Evolutionary conservation across 2,888 invertebrate species (phyloP).

Genomic region (Candidula unifasciata): DNA sequence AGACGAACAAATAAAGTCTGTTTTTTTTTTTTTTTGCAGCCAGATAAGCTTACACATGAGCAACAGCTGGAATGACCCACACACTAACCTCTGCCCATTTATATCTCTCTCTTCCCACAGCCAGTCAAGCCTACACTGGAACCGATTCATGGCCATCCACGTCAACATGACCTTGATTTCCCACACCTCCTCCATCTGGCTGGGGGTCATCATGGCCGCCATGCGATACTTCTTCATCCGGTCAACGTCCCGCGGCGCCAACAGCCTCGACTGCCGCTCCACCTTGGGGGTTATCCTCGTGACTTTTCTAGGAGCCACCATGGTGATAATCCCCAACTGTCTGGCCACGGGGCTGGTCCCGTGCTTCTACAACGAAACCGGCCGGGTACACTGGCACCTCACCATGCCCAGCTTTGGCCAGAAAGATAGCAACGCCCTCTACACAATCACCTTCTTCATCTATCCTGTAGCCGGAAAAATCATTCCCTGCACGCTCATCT

Average conservation of each 20-base stretch:
- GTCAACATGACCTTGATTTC: slow-evolving; percentile 92
- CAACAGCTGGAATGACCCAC: background rate
- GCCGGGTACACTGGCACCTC: slow-evolving; percentile 56
- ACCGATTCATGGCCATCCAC: slow-evolving; percentile 83
- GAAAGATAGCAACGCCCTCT: slow-evolving; percentile 51
- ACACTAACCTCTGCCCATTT: background rate
- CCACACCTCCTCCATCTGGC: slow-evolving; percentile 94
- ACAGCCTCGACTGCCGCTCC: slow-evolving; percentile 49
- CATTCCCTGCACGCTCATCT: slow-evolving; percentile 91
- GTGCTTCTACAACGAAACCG: slow-evolving; percentile 53
- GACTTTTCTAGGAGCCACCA: slow-evolving; percentile 60
- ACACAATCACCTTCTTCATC: slow-evolving; percentile 83
- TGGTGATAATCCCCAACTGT: slow-evolving; percentile 68
- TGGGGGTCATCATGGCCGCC: slow-evolving; percentile 93
- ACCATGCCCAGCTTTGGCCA: slow-evolving; percentile 52
- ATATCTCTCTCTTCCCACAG: background rate
- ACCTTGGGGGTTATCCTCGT: slow-evolving; percentile 82
- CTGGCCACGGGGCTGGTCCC: slow-evolving; percentile 58
- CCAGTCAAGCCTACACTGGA: slow-evolving; percentile 63
- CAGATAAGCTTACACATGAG: background rate
- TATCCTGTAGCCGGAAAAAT: slow-evolving; percentile 94
- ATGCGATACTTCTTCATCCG: slow-evolving; percentile 85
- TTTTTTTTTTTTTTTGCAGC: background rate
- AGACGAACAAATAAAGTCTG: too few species aligned
- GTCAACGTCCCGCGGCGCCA: slow-evolving; percentile 46